Percentiles rank a stretch among this genome's conserved stretches.
Evolutionary conservation across 2,888 invertebrate genomes (phyloP).

Genomic region (Philereme vetulata): DNA sequence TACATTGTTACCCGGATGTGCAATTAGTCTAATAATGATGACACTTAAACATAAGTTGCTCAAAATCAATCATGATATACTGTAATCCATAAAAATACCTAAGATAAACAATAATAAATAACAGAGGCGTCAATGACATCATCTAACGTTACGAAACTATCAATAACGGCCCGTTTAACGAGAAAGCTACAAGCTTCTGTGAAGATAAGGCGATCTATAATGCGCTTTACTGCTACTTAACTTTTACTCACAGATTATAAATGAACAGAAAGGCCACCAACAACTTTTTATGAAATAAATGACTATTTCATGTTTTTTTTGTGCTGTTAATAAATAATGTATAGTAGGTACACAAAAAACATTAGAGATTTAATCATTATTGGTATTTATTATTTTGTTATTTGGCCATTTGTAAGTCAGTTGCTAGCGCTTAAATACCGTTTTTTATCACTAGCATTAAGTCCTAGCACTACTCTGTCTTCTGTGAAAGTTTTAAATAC

Average conservation of each 20-base stretch:
- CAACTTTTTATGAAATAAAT: no score
- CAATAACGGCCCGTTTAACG: constrained; percentile 33
- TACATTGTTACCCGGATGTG: no score
- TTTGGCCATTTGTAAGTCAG: no score
- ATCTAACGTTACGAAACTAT: constrained; percentile 25
- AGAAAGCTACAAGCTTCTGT: constrained; percentile 59
- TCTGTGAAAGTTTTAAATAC: no score
- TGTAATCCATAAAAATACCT: constrained; percentile 14
- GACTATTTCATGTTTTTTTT: no score
- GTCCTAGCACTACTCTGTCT: no score
- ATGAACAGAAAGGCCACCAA: constrained; percentile 4
- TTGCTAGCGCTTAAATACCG: no score
- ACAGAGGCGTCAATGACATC: constrained; percentile 32
- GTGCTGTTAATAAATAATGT: no score
- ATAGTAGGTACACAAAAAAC: no score
- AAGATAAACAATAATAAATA: constrained; percentile 15
- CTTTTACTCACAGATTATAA: constrained; percentile 55
- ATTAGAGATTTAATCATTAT: no score
- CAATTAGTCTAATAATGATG: not conserved
- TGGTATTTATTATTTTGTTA: no score
- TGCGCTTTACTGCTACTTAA: constrained; percentile 52
- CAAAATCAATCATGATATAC: not conserved
- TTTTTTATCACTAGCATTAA: no score
- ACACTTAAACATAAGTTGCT: not conserved
- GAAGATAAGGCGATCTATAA: constrained; percentile 60